Evolutionary conservation across 2,888 invertebrate genomes (phyloP).

Genomic region (Melieria crassipennis): DNA sequence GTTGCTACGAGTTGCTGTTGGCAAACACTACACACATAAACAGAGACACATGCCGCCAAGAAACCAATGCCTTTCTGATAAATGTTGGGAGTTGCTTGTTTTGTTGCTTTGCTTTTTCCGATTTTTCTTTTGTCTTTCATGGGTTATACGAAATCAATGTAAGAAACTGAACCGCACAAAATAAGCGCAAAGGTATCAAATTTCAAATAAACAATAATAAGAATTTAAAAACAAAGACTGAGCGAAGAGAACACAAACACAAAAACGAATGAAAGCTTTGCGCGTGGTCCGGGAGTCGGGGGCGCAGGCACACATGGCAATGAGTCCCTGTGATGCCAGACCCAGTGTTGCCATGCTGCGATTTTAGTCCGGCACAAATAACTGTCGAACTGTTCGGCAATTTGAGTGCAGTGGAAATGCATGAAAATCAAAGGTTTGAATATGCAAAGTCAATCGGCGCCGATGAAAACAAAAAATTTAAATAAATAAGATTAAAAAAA

Average conservation of each 20-base stretch:
- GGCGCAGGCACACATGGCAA: too few relatives aligned
- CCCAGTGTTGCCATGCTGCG: too few relatives aligned
- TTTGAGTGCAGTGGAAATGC: constrained; percentile 30
- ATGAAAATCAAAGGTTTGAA: constrained; percentile 47
- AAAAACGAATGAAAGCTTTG: too few relatives aligned
- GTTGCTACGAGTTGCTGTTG: constrained; percentile 33
- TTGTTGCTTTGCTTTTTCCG: constrained; percentile 23
- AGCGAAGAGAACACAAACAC: too few relatives aligned
- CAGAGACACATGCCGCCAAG: constrained; percentile 77
- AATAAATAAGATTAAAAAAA: constrained; percentile 29
- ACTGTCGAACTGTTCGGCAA: too few relatives aligned
- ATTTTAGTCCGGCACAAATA: too few relatives aligned
- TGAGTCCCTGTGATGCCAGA: too few relatives aligned
- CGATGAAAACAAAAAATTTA: constrained; percentile 30
- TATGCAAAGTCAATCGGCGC: constrained; percentile 50
- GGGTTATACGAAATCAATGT: too few relatives aligned
- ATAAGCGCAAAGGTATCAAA: constrained; percentile 52
- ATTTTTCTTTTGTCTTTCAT: not conserved
- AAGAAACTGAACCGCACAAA: constrained; percentile 44
- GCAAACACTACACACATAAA: constrained; percentile 7
- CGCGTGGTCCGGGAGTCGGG: too few relatives aligned
- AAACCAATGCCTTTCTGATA: constrained; percentile 75
- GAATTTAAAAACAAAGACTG: too few relatives aligned
- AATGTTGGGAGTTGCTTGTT: constrained; percentile 11
- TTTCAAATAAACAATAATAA: too few relatives aligned